These are phyloP conservation scores for Smutsia gigantea DNA, from an alignment of 2,797 vertebrate genomes.

Conservation along the genomic window DNA sequence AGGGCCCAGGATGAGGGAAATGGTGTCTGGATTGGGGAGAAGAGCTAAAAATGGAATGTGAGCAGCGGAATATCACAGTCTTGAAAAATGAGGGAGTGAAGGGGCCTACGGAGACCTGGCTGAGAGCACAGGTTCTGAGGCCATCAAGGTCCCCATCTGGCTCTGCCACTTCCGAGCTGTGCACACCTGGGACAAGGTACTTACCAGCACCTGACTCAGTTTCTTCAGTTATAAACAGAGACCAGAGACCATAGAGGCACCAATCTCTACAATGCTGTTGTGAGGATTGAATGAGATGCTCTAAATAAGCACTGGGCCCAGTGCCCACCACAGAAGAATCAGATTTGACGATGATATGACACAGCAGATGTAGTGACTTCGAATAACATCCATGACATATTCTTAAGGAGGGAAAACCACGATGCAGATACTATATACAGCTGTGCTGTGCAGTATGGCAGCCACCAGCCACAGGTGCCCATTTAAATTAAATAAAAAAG, in stretches of 20 bases:
- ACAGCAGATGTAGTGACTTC: background rate
- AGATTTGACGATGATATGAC: background rate
- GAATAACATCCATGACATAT: background rate
- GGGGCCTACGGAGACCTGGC: background rate
- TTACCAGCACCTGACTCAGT: background rate
- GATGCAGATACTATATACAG: background rate
- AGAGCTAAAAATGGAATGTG: background rate
- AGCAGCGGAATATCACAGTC: accelerated
- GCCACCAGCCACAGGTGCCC: background rate
- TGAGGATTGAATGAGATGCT: background rate
- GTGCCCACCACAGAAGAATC: background rate
- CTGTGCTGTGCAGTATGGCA: background rate
- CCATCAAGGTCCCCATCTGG: background rate
- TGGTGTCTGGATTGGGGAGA: background rate
- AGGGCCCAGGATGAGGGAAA: background rate
- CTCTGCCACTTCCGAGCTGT: background rate
- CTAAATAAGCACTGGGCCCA: background rate
- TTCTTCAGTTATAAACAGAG: constrained; percentile 20
- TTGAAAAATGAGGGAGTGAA: background rate
- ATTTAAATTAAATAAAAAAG: background rate
- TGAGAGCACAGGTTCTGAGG: background rate
- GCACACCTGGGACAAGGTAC: background rate
- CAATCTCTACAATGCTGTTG: background rate
- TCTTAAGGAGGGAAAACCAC: background rate
- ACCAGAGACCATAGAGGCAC: background rate